Base-by-base conservation (phyloP, 2,888 invertebrate genomes). In the Drosophila formosana region DNA sequence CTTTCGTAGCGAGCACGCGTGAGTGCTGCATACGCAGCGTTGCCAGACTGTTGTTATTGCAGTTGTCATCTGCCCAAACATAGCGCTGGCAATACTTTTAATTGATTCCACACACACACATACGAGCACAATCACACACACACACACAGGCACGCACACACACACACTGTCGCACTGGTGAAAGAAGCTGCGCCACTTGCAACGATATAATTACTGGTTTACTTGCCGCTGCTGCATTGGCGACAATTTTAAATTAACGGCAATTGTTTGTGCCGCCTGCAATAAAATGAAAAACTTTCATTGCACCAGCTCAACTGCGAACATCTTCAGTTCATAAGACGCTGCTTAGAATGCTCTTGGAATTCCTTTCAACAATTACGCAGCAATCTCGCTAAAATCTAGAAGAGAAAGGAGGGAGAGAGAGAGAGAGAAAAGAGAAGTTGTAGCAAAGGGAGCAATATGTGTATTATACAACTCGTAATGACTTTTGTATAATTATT, bases 201-300 rank as follows among this genome's bases (percentile, higher is more conserved):
- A 74, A 47, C 73, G 34, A 77, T 72, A 76, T 85, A 85, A 85
- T 85, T 85, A 84, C 83, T 75, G 87, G 89, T 85, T 89, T 83
- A 58, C 49, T 57, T 28, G 49, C 13, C 26, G 30, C 61, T 55
- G 50, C 39, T 37, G 66, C 71, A 72, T 84, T 87, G 88, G 89
- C 89, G 85, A 85, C 89, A 87, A 89, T 85, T 80, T 80, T 61
- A 84, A 84, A 85, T 89, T 82, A 85, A 89, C 85, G 89, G 84
- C 85, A 85, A 85, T 85, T 85, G 89, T 89, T 63, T 87, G 69
- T 67, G 72, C 79, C 77, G 81, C 88, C 83, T 80, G 66, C 9
- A 66, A 66, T 51, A 60, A 55, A 51, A 53, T 52, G n/a, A 37
- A 37, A 66, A 83, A 84, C 83, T 84, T 84, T 84, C 83, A 84